Evolutionary conservation across 64 coral and sea anemone species (phyloP), one percentile per base, ranked within the genome.

Genomic region (Platygyra sinensis): DNA sequence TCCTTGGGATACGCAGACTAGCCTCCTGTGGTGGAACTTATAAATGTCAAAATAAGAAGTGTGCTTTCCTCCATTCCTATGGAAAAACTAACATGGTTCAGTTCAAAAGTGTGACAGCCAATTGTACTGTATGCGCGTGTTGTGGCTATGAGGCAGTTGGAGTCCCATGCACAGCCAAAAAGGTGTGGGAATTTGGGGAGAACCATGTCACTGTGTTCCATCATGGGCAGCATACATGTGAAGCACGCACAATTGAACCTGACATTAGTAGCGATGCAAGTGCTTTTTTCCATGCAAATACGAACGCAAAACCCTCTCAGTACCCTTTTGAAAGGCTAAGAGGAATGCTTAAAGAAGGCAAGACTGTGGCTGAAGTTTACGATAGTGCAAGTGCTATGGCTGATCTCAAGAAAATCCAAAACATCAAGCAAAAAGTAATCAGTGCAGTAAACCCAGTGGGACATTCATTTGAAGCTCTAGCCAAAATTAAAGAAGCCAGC

Each of bases 341-440:
- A n/a, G n/a, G n/a, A n/a, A n/a, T n/a, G n/a, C n/a, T n/a, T n/a
- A n/a, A n/a, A n/a, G n/a, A n/a, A n/a, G n/a, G n/a, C n/a, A n/a
- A n/a, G 33, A 36, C 33, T 36, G 33, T 36, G 33, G 33, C 33
- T 36, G 33, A 36, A 36, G 33, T 36, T 36, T 36, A 36, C 33
- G 33, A 36, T 36, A 36, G 33, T 36, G 33, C 33, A 36, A 36
- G 33, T 36, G 33, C 33, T 36, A 36, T 36, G 33, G 33, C 33
- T 36, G 33, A 36, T 36, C 33, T 36, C 33, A 36, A 36, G 33
- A 36, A 36, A 79, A 89, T 94, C 19, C 93, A 94, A 73, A 94
- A 94, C 72, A 87, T 94, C 15, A 94, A 94, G 78, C 88, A 94
- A 52, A 94, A 94, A 72, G 93, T 90, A 10, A 86, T 90, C 10